These are phyloP conservation scores for Neodiprion pinetum DNA, from an alignment of 1,140 invertebrate species.

Conservation along the genomic window DNA sequence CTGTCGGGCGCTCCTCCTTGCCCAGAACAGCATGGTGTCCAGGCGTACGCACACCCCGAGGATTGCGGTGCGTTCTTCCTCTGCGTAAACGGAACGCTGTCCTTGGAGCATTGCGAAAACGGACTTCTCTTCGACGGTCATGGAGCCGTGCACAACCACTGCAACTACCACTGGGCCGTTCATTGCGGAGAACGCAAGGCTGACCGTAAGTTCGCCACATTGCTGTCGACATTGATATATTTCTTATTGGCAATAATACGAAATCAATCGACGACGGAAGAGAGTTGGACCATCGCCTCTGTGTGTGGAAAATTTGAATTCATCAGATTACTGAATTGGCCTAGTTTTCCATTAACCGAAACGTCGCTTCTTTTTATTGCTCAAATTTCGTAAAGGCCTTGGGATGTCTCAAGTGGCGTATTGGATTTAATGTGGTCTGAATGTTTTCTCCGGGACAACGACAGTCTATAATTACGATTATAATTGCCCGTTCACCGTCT, in stretches of 20 bases:
- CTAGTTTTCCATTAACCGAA: background rate
- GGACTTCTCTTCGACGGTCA: slow-evolving; percentile 90
- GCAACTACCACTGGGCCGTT: slow-evolving; percentile 93
- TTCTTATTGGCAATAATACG: too few relatives aligned
- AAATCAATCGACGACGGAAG: background rate
- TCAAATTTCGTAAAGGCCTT: background rate
- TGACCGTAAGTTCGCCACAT: slow-evolving; percentile 70
- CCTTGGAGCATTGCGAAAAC: slow-evolving; percentile 89
- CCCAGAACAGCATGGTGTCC: slow-evolving; percentile 73
- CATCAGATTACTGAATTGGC: too few relatives aligned
- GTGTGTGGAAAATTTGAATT: too few relatives aligned
- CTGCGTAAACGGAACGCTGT: slow-evolving; percentile 89
- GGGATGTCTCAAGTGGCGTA: too few relatives aligned
- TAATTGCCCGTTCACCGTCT: too few relatives aligned
- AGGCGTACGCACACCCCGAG: slow-evolving; percentile 84
- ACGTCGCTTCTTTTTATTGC: background rate
- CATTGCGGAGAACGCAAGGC: slow-evolving; percentile 85
- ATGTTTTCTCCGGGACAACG: too few relatives aligned
- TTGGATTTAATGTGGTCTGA: too few relatives aligned
- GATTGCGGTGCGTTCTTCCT: slow-evolving; percentile 88
- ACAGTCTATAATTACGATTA: too few relatives aligned
- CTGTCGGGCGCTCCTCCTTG: slow-evolving; percentile 63
- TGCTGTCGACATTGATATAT: slow-evolving; percentile 10
- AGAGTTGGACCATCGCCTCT: too few relatives aligned
- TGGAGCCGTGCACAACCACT: slow-evolving; percentile 87